These are phyloP conservation scores for Epinotia brunnichana DNA, from an alignment of 2,888 invertebrate species.

Conservation along the genomic window DNA sequence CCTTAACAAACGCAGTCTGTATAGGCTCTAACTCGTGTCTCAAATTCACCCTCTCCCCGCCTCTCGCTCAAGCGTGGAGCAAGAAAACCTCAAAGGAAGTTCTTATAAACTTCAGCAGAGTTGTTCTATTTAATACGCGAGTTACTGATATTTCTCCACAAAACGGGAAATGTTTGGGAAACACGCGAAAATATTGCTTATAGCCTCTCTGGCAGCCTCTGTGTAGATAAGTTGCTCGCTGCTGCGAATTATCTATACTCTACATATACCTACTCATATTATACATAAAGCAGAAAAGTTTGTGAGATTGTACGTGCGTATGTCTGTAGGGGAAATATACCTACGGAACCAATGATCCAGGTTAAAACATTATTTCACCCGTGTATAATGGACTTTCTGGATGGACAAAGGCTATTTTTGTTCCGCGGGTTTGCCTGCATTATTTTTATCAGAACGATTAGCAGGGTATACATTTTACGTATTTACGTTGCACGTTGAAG, in stretches of 20 bases:
- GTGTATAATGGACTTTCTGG: too few species aligned
- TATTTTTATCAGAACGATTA: not conserved
- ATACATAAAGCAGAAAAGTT: too few species aligned
- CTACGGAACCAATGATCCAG: too few species aligned
- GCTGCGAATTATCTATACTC: not conserved
- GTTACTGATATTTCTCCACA: constrained; percentile 9
- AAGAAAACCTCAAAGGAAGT: constrained; percentile 24
- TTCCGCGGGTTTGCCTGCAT: too few species aligned
- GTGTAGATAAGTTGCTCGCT: not conserved
- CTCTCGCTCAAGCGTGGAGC: not conserved
- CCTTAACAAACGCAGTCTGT: too few species aligned
- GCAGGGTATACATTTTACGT: not conserved
- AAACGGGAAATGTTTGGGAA: constrained; percentile 19
- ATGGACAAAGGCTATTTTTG: too few species aligned
- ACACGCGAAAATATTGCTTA: constrained; percentile 13
- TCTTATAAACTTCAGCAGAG: constrained; percentile 20
- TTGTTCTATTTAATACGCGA: constrained; percentile 6
- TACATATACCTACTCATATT: too few species aligned
- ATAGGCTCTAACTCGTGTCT: too few species aligned
- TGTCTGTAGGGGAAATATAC: too few species aligned
- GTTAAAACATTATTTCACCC: too few species aligned
- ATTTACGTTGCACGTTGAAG: not conserved
- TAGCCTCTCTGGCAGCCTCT: not conserved
- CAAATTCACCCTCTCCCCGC: not conserved
- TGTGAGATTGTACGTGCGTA: too few species aligned